A percentile compares a stretch with the other conserved stretches of the same genome.
These are phyloP conservation scores for Miltochrista miniata DNA, from an alignment of 2,888 invertebrate genomes.

Conservation along the genomic window DNA sequence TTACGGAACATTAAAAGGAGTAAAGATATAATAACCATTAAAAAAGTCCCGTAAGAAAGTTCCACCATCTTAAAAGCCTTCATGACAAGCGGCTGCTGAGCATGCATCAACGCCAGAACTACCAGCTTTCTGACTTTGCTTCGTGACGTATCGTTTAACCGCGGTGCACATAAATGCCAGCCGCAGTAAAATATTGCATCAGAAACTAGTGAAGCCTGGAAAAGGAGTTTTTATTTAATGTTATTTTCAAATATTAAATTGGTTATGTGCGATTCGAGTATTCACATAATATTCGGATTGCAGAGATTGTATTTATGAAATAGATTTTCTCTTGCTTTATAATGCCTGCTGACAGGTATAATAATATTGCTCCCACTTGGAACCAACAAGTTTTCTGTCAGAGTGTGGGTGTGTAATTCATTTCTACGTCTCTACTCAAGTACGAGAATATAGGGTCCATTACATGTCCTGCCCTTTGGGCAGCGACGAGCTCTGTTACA, in stretches of 20 bases:
- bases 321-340: no score
- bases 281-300: no score
- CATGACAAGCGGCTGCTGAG: slow-evolving; percentile 70
- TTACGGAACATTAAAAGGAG: not conserved
- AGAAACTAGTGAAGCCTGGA: slow-evolving; percentile 65
- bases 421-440: no score
- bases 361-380: no score
- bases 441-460: no score
- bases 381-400: no score
- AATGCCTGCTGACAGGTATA: no score
- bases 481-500: no score
- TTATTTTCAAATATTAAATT: not conserved
- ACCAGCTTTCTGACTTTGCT: slow-evolving; percentile 55
- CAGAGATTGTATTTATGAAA: no score
- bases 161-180: slow-evolving; percentile 57
- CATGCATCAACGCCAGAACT: slow-evolving; percentile 57
- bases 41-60: slow-evolving; percentile 66
- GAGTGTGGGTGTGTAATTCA: no score
- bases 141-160: slow-evolving; percentile 26
- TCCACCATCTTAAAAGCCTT: slow-evolving; percentile 76
- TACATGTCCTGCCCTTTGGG: no score
- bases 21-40: slow-evolving; percentile 45
- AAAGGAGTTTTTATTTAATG: not conserved
- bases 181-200: slow-evolving; percentile 73
- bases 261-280: no score